Base-by-base conservation (phyloP, 2,888 invertebrate genomes). In the Oscheius onirici region DNA sequence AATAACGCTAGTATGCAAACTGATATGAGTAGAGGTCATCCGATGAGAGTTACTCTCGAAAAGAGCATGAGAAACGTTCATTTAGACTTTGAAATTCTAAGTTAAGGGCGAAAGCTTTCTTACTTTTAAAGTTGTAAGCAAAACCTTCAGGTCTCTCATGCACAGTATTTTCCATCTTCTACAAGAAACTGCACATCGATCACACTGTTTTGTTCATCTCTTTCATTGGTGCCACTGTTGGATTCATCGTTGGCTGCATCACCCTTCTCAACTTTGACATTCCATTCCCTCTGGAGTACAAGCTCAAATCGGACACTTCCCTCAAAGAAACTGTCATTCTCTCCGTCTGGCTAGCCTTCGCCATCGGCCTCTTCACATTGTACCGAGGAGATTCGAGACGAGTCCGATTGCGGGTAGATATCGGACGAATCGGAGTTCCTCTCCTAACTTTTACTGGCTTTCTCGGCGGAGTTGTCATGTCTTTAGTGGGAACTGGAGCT, bases 261-360 rank as follows among this genome's bases (percentile, higher is more conserved):
- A 34, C 34, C 3, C 5, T 34, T 34, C 34, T 34, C 34, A 34
- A 34, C 34, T 34, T 34, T 8, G 34, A 34, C 34, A 34, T 34
- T 34, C 34, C 34, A 34, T 34, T 34, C 34, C 34, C 34, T 8
- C 34, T 34, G 34, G 34, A 34, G 0, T 34, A 34, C 34, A 3
- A 34, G 8, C 34, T 34, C 0, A 34, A 34, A 34, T 34, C 34
- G 5, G 34, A 34, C 8, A 34, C 34, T 0, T 34, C 34, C 34
- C 34, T 34, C 34, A 68, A 88, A 87, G 77, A 88, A 88, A 71
- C 87, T 87, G 84, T 70, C 82, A 34, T 87, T 88, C 73, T 88
- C n/a, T 82, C 86, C 1, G 81, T 88, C 26, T 87, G 87, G 87
- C 79, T 81, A 22, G 77, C 87, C 0, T 87, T 88, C 69, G 87